Percentiles rank a stretch among this genome's conserved stretches.
These are phyloP conservation scores for Channa argus DNA, from an alignment of 2,113 vertebrate genomes.

Conservation along the genomic window DNA sequence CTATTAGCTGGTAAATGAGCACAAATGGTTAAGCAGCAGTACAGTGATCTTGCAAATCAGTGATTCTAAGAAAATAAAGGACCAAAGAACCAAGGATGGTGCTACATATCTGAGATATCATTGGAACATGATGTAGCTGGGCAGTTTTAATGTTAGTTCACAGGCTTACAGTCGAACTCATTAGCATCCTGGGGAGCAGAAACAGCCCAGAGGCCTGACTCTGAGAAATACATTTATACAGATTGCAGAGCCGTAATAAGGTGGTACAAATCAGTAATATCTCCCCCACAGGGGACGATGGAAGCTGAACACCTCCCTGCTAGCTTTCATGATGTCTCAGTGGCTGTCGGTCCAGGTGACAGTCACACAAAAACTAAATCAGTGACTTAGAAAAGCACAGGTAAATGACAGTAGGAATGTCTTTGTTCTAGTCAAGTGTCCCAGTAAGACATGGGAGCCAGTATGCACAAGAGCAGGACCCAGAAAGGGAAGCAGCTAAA, in stretches of 20 bases:
- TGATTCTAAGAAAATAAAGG: constrained; percentile 24
- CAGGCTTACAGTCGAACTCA: constrained; percentile 34
- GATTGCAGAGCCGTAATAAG: constrained; percentile 38
- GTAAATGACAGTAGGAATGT: too few relatives aligned
- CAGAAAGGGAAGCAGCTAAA: too few relatives aligned
- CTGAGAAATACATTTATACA: constrained; percentile 35
- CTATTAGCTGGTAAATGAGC: constrained; percentile 26
- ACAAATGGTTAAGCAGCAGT: constrained; percentile 3
- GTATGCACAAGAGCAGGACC: too few relatives aligned
- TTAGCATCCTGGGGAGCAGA: constrained; percentile 48
- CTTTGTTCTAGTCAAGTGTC: too few relatives aligned
- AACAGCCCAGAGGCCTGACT: constrained; percentile 26
- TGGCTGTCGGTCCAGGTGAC: not conserved
- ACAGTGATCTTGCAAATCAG: not conserved
- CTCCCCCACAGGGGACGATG: not conserved
- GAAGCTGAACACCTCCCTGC: constrained; percentile 21
- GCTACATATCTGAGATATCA: constrained; percentile 9
- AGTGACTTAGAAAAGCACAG: too few relatives aligned
- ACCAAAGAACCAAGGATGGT: constrained; percentile 11
- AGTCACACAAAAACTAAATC: too few relatives aligned
- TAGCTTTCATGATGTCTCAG: constrained; percentile 17
- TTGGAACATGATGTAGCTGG: constrained; percentile 14
- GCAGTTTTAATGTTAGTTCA: constrained; percentile 37
- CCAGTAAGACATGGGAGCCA: too few relatives aligned
- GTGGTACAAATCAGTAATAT: constrained; percentile 21